These are phyloP conservation scores for Gasterosteus nipponicus DNA, from an alignment of 2,113 vertebrate genomes.

Conservation along the genomic window DNA sequence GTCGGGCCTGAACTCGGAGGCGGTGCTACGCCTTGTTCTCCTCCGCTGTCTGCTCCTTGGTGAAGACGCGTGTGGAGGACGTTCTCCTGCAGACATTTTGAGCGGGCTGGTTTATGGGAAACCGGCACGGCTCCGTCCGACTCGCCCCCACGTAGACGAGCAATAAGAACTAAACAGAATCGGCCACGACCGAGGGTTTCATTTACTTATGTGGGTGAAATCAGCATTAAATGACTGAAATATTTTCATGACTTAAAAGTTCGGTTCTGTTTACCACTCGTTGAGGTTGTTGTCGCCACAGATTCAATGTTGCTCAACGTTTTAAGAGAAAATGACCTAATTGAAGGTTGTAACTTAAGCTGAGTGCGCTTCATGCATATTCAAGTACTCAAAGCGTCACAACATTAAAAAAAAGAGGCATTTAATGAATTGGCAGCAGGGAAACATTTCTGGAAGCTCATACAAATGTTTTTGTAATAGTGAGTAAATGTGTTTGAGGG, in stretches of 20 bases:
- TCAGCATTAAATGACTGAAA: background rate
- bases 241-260: background rate
- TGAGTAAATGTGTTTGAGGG: too few species aligned
- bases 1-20: slow-evolving; percentile 6
- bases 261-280: too few species aligned
- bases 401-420: background rate
- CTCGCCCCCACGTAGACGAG: too few species aligned
- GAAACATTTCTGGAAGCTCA: background rate
- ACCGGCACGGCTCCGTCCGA: background rate
- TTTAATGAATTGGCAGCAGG: background rate
- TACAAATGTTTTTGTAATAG: background rate
- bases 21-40: background rate
- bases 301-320: background rate
- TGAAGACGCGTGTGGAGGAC: background rate
- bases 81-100: background rate
- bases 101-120: background rate
- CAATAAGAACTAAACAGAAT: too few species aligned
- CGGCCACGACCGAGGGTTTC: background rate
- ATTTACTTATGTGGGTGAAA: background rate
- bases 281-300: too few species aligned
- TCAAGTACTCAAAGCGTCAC: background rate
- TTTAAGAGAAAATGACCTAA: background rate
- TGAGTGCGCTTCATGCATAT: background rate
- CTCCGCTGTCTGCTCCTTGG: background rate
- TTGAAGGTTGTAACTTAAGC: background rate